Percentiles rank a stretch among this genome's conserved stretches.
Evolutionary conservation across 2,797 vertebrate species (phyloP).

Genomic region (Telmatherina bonti): DNA sequence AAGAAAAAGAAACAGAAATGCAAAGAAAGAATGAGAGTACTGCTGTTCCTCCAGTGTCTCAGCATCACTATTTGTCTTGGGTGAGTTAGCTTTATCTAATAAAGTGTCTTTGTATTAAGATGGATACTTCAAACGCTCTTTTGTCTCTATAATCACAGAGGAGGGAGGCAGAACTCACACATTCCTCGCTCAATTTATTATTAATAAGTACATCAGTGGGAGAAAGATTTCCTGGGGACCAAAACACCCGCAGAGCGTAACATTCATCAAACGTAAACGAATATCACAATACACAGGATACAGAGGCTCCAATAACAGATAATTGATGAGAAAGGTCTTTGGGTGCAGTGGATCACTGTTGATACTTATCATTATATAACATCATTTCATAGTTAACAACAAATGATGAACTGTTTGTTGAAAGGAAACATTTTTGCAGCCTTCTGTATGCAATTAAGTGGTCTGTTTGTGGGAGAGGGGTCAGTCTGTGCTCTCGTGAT

Average conservation of each 20-base stretch:
- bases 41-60: conserved; percentile 67
- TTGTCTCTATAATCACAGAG: conserved; percentile 87
- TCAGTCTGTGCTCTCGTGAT: conserved; percentile 60
- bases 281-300: conserved; percentile 86
- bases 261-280: conserved; percentile 88
- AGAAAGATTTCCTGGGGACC: conserved; percentile 85
- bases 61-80: conserved; percentile 84
- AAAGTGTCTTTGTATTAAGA: conserved; percentile 89
- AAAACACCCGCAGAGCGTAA: conserved; percentile 80
- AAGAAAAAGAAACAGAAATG: conserved; percentile 53
- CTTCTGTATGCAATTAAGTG: conserved; percentile 74
- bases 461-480: conserved; percentile 58
- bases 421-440: conserved; percentile 60
- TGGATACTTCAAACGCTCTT: conserved; percentile 86
- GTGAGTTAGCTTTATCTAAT: conserved; percentile 88
- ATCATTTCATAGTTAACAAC: conserved; percentile 74
- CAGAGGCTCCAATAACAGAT: conserved; percentile 85
- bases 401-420: conserved; percentile 75
- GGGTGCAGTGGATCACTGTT: conserved; percentile 75
- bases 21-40: conserved; percentile 55
- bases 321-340: conserved; percentile 85
- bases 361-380: conserved; percentile 81
- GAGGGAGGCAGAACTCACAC: conserved; percentile 86
- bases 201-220: conserved; percentile 90
- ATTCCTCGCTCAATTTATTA: conserved; percentile 88